Evolutionary conservation across 2,888 invertebrate species (phyloP), one percentile per base, ranked within the genome.

Genomic region (Cabera pusaria): DNA sequence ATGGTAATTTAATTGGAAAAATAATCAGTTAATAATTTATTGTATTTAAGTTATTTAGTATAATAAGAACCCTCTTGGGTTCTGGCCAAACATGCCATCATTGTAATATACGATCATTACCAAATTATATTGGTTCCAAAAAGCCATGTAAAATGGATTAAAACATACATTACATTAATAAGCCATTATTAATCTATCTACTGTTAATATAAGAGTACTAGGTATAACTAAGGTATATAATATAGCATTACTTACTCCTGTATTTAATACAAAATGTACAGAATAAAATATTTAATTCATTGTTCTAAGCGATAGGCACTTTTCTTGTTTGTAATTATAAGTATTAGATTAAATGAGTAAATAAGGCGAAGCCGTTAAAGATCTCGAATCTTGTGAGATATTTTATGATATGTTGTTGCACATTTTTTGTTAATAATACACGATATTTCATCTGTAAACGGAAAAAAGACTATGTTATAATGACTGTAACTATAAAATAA

Each of bases 221-320:
- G 38, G 28, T 23, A 1, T 37, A 31, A 25, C 11, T 18, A 39
- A n/a, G 16, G 14, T 23, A 31, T 28, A 21, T 14, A n/a, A n/a
- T 29, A 36, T 42, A 44, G 39, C 8, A 33, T 41, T 35, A 38
- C 44, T 20, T 48, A 46, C 18, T 34, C 10, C 34, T 47, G 66
- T 72, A 70, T 71, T 72, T 68, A 70, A 59, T 67, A 72, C 62
- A 55, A n/a, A 67, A 52, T 76, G 74, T 77, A 77, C 71, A 75
- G 66, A 42, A n/a, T 19, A 32, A 26, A 44, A 55, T 47, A 65
- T 65, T 52, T 49, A 53, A 59, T 53, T 46, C 59, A 48, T 58
- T 54, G 60, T 53, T 61, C 37, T 66, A 66, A 65, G 57, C 40
- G 46, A 54, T 71, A 72, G 63, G 46, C 48, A 55, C 35, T 56